Percentiles rank a stretch among this genome's conserved stretches.
Conservation (phyloP, 2,113 vertebrate species). For the Suncus etruscus region DNA sequence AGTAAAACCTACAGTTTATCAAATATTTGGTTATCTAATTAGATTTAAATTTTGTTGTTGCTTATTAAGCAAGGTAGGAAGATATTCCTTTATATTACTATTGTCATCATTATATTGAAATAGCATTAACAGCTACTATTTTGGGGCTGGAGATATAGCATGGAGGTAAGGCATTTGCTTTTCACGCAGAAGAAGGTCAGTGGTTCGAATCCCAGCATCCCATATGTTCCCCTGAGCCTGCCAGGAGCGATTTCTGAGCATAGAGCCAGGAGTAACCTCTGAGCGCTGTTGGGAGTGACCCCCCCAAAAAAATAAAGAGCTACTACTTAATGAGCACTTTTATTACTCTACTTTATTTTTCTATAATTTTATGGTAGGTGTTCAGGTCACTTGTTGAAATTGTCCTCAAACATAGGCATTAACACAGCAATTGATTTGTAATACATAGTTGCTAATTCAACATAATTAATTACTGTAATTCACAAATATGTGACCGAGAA, state of each 20-base stretch:
- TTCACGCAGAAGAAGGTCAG: too few relatives aligned
- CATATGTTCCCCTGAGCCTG: too few relatives aligned
- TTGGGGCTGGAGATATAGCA: too few relatives aligned
- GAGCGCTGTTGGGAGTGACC: too few relatives aligned
- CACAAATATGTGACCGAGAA: background rate
- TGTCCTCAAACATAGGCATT: background rate
- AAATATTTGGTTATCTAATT: slow-evolving; percentile 39
- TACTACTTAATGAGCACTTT: slow-evolving; percentile 45
- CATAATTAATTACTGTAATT: background rate
- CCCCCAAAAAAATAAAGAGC: too few relatives aligned
- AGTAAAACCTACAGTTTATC: slow-evolving; percentile 1
- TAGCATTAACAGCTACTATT: slow-evolving; percentile 32
- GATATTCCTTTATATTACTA: slow-evolving; percentile 16
- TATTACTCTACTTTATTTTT: slow-evolving; percentile 46
- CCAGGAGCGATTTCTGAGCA: too few relatives aligned
- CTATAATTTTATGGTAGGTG: background rate
- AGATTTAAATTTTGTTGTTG: background rate
- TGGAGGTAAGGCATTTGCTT: too few relatives aligned
- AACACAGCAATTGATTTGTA: slow-evolving; percentile 9
- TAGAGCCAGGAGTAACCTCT: too few relatives aligned
- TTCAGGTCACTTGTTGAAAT: slow-evolving; percentile 62
- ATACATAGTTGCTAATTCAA: background rate
- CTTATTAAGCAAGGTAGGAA: background rate
- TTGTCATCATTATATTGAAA: slow-evolving; percentile 46
- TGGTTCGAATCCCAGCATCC: too few relatives aligned